A percentile compares a stretch with the other conserved stretches of the same genome.
Evolutionary conservation across 2,797 vertebrate species (phyloP).

Genomic region (Lophotriccus pileatus): DNA sequence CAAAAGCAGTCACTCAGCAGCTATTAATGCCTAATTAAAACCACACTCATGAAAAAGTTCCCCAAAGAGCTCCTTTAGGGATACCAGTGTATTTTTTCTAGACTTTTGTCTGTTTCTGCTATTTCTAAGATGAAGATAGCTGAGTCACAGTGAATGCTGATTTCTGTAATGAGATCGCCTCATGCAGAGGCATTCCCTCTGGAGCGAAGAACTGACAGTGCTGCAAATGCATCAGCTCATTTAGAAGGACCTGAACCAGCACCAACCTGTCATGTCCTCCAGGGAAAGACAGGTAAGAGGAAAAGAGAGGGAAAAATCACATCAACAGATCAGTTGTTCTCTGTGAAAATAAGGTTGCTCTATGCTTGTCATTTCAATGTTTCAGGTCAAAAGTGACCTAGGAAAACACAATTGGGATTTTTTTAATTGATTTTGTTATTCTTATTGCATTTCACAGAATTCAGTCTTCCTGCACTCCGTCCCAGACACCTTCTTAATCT

Average conservation of each 20-base stretch:
- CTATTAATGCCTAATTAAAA: conserved; percentile 39
- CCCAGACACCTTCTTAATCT: background rate
- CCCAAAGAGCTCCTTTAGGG: background rate
- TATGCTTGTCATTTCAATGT: background rate
- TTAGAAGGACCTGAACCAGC: background rate
- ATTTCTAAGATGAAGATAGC: conserved; percentile 4
- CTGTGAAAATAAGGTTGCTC: background rate
- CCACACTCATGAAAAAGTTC: background rate
- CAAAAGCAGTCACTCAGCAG: background rate
- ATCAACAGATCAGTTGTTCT: background rate
- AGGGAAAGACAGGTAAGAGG: background rate
- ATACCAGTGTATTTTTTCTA: conserved; percentile 1
- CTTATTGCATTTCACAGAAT: background rate
- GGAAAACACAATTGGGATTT: background rate
- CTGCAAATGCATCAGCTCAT: background rate
- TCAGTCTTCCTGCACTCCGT: background rate
- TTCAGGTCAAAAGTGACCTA: background rate
- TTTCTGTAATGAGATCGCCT: conserved; percentile 48
- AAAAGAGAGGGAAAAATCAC: background rate
- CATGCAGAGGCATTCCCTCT: background rate
- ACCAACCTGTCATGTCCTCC: background rate
- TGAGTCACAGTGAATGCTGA: conserved; percentile 45
- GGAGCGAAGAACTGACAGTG: background rate
- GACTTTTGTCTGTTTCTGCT: background rate
- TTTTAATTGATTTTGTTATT: background rate